Evolutionary conservation across 37 sponge, comb jelly and placozoan species (phyloP).

Genomic region (Halisarca cf. caerulea): DNA sequence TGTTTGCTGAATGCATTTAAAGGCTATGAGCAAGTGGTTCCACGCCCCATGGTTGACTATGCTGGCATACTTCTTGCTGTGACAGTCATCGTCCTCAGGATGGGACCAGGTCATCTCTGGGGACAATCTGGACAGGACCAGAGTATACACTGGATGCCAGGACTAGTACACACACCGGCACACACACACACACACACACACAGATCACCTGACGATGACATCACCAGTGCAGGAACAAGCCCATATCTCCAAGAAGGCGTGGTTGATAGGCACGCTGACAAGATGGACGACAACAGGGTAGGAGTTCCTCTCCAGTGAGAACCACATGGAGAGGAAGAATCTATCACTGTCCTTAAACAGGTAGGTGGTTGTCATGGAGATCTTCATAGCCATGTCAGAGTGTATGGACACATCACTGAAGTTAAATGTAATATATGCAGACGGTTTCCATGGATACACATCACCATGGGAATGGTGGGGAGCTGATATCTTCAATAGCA

Average conservation of each 20-base stretch:
- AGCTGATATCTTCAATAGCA: conserved; percentile 35
- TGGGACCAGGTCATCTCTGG: conserved; percentile 19
- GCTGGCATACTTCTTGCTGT: background rate
- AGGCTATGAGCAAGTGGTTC: conserved; percentile 11
- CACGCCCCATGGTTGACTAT: conserved; percentile 16
- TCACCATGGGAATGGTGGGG: background rate
- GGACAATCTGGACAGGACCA: background rate
- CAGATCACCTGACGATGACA: conserved; percentile 57
- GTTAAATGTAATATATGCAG: conserved; percentile 57
- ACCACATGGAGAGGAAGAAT: conserved; percentile 66
- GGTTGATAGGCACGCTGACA: conserved; percentile 42
- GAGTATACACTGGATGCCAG: background rate
- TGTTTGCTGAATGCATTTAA: conserved; percentile 1
- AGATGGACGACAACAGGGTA: conserved; percentile 50
- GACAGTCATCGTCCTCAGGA: background rate
- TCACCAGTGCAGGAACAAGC: conserved; percentile 65
- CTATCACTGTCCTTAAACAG: conserved; percentile 22
- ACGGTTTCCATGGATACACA: conserved; percentile 38
- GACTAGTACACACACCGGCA: background rate
- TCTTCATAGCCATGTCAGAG: background rate
- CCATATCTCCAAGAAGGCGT: conserved; percentile 62
- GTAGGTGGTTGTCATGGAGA: conserved; percentile 20
- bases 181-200: conserved; percentile 19
- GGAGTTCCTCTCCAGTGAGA: conserved; percentile 56
- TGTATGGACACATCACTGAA: conserved; percentile 11